Evolutionary conservation across 2,888 invertebrate genomes (phyloP), one percentile per base, ranked within the genome.

Genomic region (Mystacides longicornis): DNA sequence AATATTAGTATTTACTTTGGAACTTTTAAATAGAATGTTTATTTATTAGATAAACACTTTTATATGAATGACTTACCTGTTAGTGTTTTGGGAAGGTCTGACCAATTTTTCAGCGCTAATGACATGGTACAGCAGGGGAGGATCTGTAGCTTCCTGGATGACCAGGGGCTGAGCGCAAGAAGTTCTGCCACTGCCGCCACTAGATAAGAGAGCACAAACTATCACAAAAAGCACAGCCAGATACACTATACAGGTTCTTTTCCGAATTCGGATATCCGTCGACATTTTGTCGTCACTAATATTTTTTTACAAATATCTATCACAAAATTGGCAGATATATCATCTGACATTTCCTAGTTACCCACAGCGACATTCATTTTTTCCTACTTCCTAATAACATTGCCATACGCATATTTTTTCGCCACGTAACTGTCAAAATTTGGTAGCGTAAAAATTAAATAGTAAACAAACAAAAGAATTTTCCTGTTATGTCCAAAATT

Each of bases 61-160:
- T 31, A 31, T 9, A 11, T 31, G 7, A 46, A 20, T 46, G 3
- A 7, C 62, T 69, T 72, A 85, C 86, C 86, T 84, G 52, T 93
- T 93, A 14, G 97, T 75, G 71, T 97, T 96, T 9, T 96, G 95
- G 71, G 14, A 14, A 37, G 93, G 93, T 73, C 97, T 96, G 27
- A 88, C 89, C 43, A 88, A 83, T 58, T 95, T 80, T 22, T 54
- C 49, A 14, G 54, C 23, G 33, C 96, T 96, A 3, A 96, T 97
- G 63, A 97, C 86, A n/a, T 89, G 89, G 71, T 91, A 96, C 63
- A 96, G 89, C 23, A 78, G 83, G 27, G 92, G 89, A 60, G 78
- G 65, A 62, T 75, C 71, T 23, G 71, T 67, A 42, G 51, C 52
- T 49, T 66, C 65, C 61, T 73, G 73, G 19, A 62, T 57, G 21